These are phyloP conservation scores for Protomyctophum bolini DNA, from an alignment of 2,113 vertebrate species.

Conservation along the genomic window DNA sequence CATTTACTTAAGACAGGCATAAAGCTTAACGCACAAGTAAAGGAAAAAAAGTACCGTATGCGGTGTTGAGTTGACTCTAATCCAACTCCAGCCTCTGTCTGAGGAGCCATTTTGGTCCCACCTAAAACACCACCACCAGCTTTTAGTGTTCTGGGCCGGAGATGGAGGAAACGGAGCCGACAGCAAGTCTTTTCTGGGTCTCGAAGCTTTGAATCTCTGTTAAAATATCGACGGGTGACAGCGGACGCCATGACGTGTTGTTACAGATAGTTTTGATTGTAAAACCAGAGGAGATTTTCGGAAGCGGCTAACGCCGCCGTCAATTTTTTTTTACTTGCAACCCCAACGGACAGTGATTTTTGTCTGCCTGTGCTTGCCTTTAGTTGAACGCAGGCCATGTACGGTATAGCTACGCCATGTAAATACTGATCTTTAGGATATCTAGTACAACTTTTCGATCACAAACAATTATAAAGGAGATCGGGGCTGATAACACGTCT, in stretches of 20 bases:
- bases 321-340: conserved; percentile 22
- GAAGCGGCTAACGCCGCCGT: conserved; percentile 54
- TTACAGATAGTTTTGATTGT: conserved; percentile 9
- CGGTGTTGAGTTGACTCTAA: conserved; percentile 55
- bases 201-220: conserved; percentile 28
- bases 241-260: conserved; percentile 36
- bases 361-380: neutral
- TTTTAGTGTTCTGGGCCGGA: conserved; percentile 64
- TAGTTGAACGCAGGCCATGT: conserved; percentile 16
- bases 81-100: conserved; percentile 66
- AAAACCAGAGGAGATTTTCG: conserved; percentile 37
- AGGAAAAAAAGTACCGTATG: too few species aligned
- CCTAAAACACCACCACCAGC: conserved; percentile 59
- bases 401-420: conserved; percentile 19
- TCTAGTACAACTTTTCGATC: neutral
- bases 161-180: conserved; percentile 74
- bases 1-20: too few species aligned
- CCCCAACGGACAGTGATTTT: conserved; percentile 41
- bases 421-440: neutral
- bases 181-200: conserved; percentile 40
- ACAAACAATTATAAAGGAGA: conserved; percentile 23
- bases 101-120: conserved; percentile 93
- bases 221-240: neutral
- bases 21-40: too few species aligned
- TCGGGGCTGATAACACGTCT: conserved; percentile 50